Percentiles rank a stretch among this genome's conserved stretches.
These are phyloP conservation scores for Sinonovacula constricta DNA, from an alignment of 1,140 invertebrate species.

Conservation along the genomic window DNA sequence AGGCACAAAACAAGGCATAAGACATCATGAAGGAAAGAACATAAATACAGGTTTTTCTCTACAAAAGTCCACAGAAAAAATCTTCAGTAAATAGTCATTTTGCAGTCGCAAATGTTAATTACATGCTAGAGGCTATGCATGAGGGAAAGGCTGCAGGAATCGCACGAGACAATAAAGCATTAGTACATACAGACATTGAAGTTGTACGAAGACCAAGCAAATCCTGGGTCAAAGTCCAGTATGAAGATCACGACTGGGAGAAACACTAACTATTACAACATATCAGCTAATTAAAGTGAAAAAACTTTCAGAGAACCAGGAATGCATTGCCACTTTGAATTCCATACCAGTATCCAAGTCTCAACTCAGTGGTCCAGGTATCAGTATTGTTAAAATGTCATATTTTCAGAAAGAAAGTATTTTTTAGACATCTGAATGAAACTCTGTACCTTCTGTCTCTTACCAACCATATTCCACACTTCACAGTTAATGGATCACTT, in stretches of 20 bases:
- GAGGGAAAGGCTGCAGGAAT: constrained; percentile 4
- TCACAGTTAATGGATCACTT: constrained; percentile 5
- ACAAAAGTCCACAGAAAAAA: constrained; percentile 11
- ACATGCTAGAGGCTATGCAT: not conserved
- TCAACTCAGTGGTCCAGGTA: not conserved
- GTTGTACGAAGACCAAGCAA: constrained; percentile 24
- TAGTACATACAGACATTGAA: constrained; percentile 41
- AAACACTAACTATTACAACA: constrained; percentile 22
- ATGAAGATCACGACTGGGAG: constrained; percentile 35
- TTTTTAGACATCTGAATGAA: constrained; percentile 44
- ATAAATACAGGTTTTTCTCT: constrained; percentile 24
- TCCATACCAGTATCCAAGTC: constrained; percentile 8
- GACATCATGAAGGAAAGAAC: constrained; percentile 25
- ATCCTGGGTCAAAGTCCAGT: constrained; percentile 18
- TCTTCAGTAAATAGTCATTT: constrained; percentile 13
- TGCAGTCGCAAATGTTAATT: constrained; percentile 13
- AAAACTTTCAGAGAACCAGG: constrained; percentile 1
- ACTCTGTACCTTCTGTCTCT: constrained; percentile 26
- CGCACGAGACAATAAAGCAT: constrained; percentile 32
- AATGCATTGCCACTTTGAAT: not conserved
- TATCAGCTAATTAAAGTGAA: constrained; percentile 17
- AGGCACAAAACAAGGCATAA: constrained; percentile 1
- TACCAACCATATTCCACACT: not conserved
- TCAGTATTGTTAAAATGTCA: constrained; percentile 3
- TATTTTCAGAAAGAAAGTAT: constrained; percentile 32